Evolutionary conservation across 30 jellyfish, hydroid and myxozoan species (phyloP), one percentile per base, ranked within the genome.

Genomic region (Cassiopea andromeda): DNA sequence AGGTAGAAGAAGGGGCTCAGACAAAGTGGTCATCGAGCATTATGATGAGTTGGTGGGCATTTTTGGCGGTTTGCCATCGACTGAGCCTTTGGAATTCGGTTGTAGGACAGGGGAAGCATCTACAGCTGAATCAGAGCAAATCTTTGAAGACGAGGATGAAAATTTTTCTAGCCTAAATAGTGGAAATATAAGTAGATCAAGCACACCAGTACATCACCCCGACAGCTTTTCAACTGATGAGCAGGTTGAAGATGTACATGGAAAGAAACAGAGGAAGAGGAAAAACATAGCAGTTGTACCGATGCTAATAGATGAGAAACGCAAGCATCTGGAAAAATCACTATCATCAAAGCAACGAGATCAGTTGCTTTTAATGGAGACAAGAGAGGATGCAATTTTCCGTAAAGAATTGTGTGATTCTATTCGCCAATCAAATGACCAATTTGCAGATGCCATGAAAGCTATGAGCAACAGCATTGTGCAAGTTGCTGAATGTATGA

Each of bases 1-100:
- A 14, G 96, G 93, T 46, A 89, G 90, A 6, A 61, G 93, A 13
- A 44, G 60, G 50, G 96, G 96, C 64, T 46, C 69, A 48, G 89
- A 90, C 59, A 89, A 81, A 81, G 75, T 64, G 46, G 64, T 89
- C 48, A 57, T 19, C 44, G 71, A n/a, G 59, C 89, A 89, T 13
- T 50, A 50, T 50, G 64, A 50, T 9, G 64, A 50, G 64, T 80
- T 61, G 7, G 96, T 46, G 49, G 1, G 85, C 46, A 54, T 87
- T 44, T 87, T 2, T 82, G 92, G 83, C 46, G 96, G 96, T 61
- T 50, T 81, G 19, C 90, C 96, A 14, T 13, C 78, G 9, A 47
- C 79, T 5, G 91, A 59, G 48, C 89, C 93, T n/a, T 70, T 80
- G 43, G 64, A 54, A 47, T 89, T 89, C 73, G 96, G 94, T 71